Evolutionary conservation across 2,888 invertebrate species (phyloP), one percentile per base, ranked within the genome.

Genomic region (Lithophane leautieri): DNA sequence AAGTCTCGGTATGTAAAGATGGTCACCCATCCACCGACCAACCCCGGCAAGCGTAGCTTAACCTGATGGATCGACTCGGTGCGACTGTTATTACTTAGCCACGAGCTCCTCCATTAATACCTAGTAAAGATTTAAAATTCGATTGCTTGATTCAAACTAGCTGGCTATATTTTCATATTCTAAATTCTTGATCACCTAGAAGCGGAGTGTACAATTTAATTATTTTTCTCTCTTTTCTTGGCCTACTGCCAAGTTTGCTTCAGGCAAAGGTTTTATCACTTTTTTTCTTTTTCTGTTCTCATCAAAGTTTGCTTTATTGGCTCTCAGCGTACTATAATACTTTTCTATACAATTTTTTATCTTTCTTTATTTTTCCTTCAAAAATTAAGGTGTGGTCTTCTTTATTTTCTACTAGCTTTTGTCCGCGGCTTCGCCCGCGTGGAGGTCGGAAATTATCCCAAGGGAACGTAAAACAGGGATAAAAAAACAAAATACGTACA

Each of bases 211-310:
- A 14, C n/a, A 50, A 44, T 60, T 56, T 25, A 19, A 34, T 34
- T 7, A 65, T 50, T 73, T 69, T 61, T 40, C 4, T 34, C 28
- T 42, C 12, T 25, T 19, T 22, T 3, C 28, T 14, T 81, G 81
- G 81, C 52, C 7, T 16, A 7, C 22, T 50, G 81, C 81, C 81
- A 81, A 62, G 61, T 60, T 68, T 25, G 56, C 25, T 66, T 69
- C 58, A 4, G 58, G 60, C 28, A 19, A 73, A 73, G 61, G 54
- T 42, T 70, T 69, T 40, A n/a, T 67, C n/a, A 44, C 9, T 54
- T 72, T 81, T 81, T 12, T n/a, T 67, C 25, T 56, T 70, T 69
- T 83, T 70, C 14, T 34, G 58, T 74, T 54, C 42, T 78, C 52
- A 58, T 80, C 44, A 52, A 34, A 42, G 25, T 54, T 63, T 63